Conservation (phyloP, 2,888 invertebrate genomes). For the Drosophila buzzatii region DNA sequence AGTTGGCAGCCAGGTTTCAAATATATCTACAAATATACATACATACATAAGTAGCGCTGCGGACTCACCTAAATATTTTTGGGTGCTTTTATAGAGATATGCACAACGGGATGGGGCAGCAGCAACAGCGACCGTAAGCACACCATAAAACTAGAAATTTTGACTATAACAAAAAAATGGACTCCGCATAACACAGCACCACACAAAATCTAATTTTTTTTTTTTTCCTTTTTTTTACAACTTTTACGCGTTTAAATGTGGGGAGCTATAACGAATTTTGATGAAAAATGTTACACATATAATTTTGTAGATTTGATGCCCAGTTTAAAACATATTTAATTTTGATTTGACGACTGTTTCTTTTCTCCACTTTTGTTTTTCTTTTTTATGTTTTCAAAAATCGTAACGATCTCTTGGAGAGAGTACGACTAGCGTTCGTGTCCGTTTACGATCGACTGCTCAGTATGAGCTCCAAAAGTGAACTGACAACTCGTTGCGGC, state of each 20-base stretch:
- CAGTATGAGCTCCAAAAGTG: constrained; percentile 55
- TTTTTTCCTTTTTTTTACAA: constrained; percentile 22
- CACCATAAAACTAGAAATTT: constrained; percentile 59
- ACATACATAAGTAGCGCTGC: constrained; percentile 1
- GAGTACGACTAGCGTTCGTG: background rate
- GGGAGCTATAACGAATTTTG: constrained; percentile 47
- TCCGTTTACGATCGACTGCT: constrained; percentile 35
- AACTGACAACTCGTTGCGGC: constrained; percentile 58
- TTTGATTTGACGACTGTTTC: constrained; percentile 17
- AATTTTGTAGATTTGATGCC: constrained; percentile 25
- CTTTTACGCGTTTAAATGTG: constrained; percentile 9
- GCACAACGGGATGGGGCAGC: constrained; percentile 48
- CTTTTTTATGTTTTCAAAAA: constrained; percentile 50
- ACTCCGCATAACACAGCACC: constrained; percentile 37
- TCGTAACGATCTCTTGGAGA: constrained; percentile 49
- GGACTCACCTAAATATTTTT: constrained; percentile 64
- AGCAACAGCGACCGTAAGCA: constrained; percentile 45
- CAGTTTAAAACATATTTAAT: constrained; percentile 56
- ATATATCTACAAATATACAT: background rate
- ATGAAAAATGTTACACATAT: constrained; percentile 40
- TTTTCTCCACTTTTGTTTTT: constrained; percentile 14
- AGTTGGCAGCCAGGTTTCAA: constrained; percentile 45
- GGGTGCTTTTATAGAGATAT: constrained; percentile 53
- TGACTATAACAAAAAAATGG: constrained; percentile 34
- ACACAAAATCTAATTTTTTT: constrained; percentile 21